Evolutionary conservation across 1,140 invertebrate species (phyloP), one percentile per base, ranked within the genome.

Genomic region (Lasioglossum albipes): DNA sequence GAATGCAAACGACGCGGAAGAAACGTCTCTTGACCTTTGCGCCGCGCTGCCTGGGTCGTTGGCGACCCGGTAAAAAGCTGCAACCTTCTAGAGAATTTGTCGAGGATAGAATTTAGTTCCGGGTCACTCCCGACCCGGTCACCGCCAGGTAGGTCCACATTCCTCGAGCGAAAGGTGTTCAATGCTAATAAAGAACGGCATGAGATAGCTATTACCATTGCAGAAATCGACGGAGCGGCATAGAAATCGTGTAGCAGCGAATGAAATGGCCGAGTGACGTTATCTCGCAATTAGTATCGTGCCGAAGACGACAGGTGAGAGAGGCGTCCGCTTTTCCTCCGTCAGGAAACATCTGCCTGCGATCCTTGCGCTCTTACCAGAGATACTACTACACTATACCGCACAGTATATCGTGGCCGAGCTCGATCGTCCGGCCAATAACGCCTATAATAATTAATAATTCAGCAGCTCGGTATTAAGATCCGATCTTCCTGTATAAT

Each of bases 261-360:
- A 75, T 65, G 67, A 65, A 83, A 80, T 84, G 83, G 81, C 84
- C 82, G 74, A 75, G 72, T 76, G 72, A 84, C 84, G 87, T 83
- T 88, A 89, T 89, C 87, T 87, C 54, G 82, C 77, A 84, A 80
- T 80, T 80, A 80, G 88, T 89, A 89, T 75, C 79, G 52, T 49
- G 86, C 83, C 76, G 54, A 61, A 41, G 54, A 12, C 66, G 66
- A 10, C 75, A 77, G 66, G 75, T 77, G 75, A 77, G 41, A 49
- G 54, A 22, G 66, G 22, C 13, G 27, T 36, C 36, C n/a, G 41
- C 18, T 77, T 69, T 69, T 77, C 54, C 75, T 22, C 10, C 13
- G 22, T 22, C 66, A 42, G 52, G 65, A 59, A 70, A 45, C 75
- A 77, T 54, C 75, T 70, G 75, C 75, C 52, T 9, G 5, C 36